These are phyloP conservation scores for Iselma pallidipennis DNA, from an alignment of 2,888 invertebrate species.

Conservation along the genomic window DNA sequence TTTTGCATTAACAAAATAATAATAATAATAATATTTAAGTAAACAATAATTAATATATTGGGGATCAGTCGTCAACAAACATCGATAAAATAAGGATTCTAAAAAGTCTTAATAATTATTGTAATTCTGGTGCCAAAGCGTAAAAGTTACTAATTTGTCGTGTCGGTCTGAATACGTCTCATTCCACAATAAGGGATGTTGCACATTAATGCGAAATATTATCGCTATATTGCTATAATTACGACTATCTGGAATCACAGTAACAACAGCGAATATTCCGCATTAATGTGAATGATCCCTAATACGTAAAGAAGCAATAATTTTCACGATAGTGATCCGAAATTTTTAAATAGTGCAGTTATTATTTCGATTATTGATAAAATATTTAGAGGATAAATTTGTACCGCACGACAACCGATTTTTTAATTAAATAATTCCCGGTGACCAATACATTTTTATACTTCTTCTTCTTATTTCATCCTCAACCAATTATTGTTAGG, in stretches of 20 bases:
- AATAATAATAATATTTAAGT: slow-evolving; percentile 19
- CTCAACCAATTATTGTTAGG: slow-evolving; percentile 9
- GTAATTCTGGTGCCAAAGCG: slow-evolving; percentile 56
- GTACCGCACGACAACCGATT: slow-evolving; percentile 40
- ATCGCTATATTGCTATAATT: no score
- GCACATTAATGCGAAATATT: no score
- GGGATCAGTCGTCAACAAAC: slow-evolving; percentile 52
- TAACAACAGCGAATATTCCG: no score
- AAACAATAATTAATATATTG: slow-evolving; percentile 47
- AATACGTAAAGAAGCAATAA: no score
- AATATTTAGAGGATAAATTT: slow-evolving; percentile 28
- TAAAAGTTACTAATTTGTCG: slow-evolving; percentile 52
- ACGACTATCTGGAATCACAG: no score
- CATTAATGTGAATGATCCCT: no score
- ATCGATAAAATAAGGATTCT: slow-evolving; percentile 54
- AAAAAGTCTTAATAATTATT: slow-evolving; percentile 50
- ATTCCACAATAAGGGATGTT: no score
- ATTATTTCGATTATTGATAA: not conserved
- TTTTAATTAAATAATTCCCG: slow-evolving; percentile 31
- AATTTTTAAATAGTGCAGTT: not conserved
- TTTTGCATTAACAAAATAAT: slow-evolving; percentile 13
- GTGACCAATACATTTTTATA: slow-evolving; percentile 41
- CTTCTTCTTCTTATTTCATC: slow-evolving; percentile 41
- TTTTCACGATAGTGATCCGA: not conserved
- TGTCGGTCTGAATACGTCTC: no score